phyloP scores from a whole-genome alignment of 2,113 vertebrate species.

The Rhizomys pruinosus region DNA sequence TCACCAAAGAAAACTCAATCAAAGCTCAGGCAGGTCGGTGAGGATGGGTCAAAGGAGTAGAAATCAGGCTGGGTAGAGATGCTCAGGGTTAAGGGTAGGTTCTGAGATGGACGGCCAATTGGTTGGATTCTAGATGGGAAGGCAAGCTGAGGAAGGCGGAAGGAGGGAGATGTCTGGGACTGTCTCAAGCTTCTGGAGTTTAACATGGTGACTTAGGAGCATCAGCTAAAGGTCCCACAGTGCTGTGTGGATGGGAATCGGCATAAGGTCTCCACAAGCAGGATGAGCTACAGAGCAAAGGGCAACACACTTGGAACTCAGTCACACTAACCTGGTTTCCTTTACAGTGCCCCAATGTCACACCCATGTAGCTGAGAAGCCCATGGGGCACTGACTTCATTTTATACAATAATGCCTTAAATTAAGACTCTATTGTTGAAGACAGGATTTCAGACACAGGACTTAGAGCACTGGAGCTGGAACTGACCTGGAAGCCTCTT shows the following conservation, averaged over 20 bases:
- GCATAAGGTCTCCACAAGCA: neutral
- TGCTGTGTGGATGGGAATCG: neutral
- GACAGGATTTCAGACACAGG: too few relatives aligned
- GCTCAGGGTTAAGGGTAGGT: neutral
- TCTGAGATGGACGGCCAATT: neutral
- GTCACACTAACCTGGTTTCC: neutral
- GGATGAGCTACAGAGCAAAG: neutral
- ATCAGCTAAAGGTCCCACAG: neutral
- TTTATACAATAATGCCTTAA: too few relatives aligned
- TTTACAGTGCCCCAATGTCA: neutral
- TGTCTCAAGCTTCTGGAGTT: neutral
- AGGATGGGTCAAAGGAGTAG: neutral
- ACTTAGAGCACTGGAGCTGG: too few relatives aligned
- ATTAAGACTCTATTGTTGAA: too few relatives aligned
- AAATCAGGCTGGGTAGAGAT: neutral
- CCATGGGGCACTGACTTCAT: too few relatives aligned
- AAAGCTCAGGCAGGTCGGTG: neutral
- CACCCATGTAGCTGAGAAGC: too few relatives aligned
- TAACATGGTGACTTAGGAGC: neutral
- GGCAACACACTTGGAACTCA: neutral
- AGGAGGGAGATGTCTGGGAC: neutral
- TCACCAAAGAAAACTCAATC: conserved; percentile 36
- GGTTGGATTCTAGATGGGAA: neutral
- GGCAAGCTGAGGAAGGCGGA: neutral
- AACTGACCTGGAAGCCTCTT: too few relatives aligned